Conservation (phyloP, 2,113 vertebrate species). For the Zingel zingel region DNA sequence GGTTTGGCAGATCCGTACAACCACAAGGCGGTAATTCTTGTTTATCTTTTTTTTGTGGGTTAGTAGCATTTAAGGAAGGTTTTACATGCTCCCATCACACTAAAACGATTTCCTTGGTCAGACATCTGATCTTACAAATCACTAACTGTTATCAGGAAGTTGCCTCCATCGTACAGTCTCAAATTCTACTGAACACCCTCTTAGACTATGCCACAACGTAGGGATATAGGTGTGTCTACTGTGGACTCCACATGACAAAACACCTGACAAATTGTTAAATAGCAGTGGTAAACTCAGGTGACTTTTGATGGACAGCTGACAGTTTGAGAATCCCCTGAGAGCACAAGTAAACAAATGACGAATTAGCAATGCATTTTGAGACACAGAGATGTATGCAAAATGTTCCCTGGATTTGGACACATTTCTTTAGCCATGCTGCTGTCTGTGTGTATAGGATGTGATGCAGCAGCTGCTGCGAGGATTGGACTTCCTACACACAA, state of each 20-base stretch:
- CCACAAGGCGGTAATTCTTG: not conserved
- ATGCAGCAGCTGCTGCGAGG: conserved; percentile 84
- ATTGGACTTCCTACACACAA: conserved; percentile 85
- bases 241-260: not conserved
- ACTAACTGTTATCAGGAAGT: not conserved
- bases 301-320: not conserved
- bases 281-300: not conserved
- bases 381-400: not conserved
- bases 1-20: no score
- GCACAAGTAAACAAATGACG: not conserved
- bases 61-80: not conserved
- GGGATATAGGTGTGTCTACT: no score
- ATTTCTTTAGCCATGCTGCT: not conserved
- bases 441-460: conserved; percentile 73
- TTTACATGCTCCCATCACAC: not conserved
- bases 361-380: not conserved
- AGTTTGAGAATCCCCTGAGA: not conserved
- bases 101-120: not conserved
- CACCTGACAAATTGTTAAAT: not conserved
- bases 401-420: not conserved
- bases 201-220: not conserved
- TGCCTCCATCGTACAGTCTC: not conserved
- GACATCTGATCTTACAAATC: not conserved
- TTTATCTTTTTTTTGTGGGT: not conserved
- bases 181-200: not conserved